Percentiles rank a stretch among this genome's conserved stretches.
Conservation (phyloP, 2,113 vertebrate genomes). For the Erythrolamprus reginae region DNA sequence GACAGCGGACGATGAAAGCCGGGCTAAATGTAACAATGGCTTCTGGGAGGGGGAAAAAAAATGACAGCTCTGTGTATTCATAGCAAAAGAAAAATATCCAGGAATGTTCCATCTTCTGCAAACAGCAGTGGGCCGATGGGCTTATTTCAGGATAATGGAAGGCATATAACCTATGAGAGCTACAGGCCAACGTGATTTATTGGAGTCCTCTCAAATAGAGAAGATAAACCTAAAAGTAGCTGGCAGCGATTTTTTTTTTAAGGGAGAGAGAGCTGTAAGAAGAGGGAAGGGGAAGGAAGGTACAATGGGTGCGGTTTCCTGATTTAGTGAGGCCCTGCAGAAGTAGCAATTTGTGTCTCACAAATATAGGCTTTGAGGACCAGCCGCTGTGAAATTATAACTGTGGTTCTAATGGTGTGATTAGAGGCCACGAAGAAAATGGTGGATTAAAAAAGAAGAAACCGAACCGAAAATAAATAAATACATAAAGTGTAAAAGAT, state of each 20-base stretch:
- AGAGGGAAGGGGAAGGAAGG: slow-evolving; percentile 50
- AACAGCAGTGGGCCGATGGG: slow-evolving; percentile 59
- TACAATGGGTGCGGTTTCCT: slow-evolving; percentile 46
- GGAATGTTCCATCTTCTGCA: slow-evolving; percentile 65
- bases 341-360: slow-evolving; percentile 51
- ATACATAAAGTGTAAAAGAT: slow-evolving; percentile 46
- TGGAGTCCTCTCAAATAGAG: slow-evolving; percentile 54
- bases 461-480: neutral
- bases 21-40: slow-evolving; percentile 42
- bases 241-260: slow-evolving; percentile 59
- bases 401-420: slow-evolving; percentile 55
- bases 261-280: slow-evolving; percentile 32
- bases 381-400: slow-evolving; percentile 63
- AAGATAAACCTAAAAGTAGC: slow-evolving; percentile 65
- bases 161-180: slow-evolving; percentile 66
- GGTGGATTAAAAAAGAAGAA: slow-evolving; percentile 59
- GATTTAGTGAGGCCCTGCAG: slow-evolving; percentile 55
- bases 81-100: slow-evolving; percentile 48
- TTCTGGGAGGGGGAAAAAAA: slow-evolving; percentile 35
- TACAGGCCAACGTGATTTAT: slow-evolving; percentile 70
- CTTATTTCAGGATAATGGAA: slow-evolving; percentile 72
- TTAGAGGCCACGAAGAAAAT: slow-evolving; percentile 66
- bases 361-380: slow-evolving; percentile 66
- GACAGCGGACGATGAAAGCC: slow-evolving; percentile 40
- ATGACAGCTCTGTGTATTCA: slow-evolving; percentile 42